phyloP scores from a whole-genome alignment of 2,113 vertebrate species.

The Penelope pileata region DNA sequence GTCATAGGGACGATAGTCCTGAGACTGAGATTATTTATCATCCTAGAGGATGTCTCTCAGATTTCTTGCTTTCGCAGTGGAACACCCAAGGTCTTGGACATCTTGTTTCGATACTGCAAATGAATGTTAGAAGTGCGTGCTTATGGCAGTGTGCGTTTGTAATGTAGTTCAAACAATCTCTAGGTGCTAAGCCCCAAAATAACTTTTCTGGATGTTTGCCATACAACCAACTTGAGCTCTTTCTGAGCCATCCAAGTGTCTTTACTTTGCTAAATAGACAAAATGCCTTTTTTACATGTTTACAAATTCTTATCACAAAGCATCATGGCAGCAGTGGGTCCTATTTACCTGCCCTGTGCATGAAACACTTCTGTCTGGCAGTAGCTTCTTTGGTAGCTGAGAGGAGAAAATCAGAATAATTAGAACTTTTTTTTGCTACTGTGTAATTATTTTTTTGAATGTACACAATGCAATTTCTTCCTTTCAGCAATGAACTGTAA shows the following conservation, averaged over 20 bases:
- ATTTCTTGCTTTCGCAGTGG: neutral
- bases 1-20: neutral
- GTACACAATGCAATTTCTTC: neutral
- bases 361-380: neutral
- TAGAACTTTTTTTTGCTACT: neutral
- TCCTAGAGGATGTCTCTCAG: neutral
- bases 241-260: neutral
- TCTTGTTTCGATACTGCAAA: neutral
- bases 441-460: neutral
- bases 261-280: neutral
- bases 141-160: neutral
- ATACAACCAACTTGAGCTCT: neutral
- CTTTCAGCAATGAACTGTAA: neutral
- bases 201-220: neutral
- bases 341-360: neutral
- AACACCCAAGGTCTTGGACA: neutral
- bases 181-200: neutral
- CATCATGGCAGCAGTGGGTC: neutral
- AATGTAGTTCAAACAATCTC: neutral
- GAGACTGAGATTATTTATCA: neutral
- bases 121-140: neutral
- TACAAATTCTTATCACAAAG: neutral
- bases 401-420: neutral
- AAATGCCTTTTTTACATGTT: neutral
- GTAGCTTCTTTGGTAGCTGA: neutral